These are phyloP conservation scores for Mythimna pallens DNA, from an alignment of 2,888 invertebrate genomes.

Conservation along the genomic window DNA sequence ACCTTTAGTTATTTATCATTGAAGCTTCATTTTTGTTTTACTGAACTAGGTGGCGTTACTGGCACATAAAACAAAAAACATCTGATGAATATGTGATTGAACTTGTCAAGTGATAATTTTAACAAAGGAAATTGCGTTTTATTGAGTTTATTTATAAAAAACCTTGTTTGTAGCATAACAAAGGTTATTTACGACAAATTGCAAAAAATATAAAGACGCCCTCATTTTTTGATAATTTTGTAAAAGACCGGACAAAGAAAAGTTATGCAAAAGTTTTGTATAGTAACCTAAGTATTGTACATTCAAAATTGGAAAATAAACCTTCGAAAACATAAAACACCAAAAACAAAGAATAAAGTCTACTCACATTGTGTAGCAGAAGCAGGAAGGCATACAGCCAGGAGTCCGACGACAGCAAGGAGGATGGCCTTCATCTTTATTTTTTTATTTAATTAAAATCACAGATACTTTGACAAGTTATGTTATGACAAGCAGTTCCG, in stretches of 20 bases:
- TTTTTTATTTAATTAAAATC: conserved; percentile 80
- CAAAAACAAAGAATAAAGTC: conserved; percentile 61
- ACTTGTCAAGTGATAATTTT: background rate
- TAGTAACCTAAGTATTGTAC: background rate
- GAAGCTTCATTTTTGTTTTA: background rate
- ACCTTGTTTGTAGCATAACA: background rate
- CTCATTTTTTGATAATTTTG: background rate
- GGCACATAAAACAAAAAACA: conserved; percentile 15
- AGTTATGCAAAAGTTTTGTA: background rate
- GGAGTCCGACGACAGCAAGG: conserved; percentile 85
- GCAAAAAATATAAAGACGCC: background rate
- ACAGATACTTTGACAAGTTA: conserved; percentile 87
- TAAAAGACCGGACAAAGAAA: conserved; percentile 1
- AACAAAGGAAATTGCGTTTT: conserved; percentile 45
- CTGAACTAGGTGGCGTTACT: conserved; percentile 34
- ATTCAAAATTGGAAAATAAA: conserved; percentile 6
- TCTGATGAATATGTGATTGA: background rate
- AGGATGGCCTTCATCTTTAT: conserved; percentile 91
- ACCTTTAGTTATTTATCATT: conserved; percentile 13
- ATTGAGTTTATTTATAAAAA: conserved; percentile 12
- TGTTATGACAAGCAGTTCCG: conserved; percentile 64
- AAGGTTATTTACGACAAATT: background rate
- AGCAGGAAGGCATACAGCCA: conserved; percentile 87
- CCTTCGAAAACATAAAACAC: conserved; percentile 38
- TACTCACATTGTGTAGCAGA: conserved; percentile 93